These are phyloP conservation scores for Calyptommatus sinebrachiatus DNA, from an alignment of 2,113 vertebrate species.

Conservation along the genomic window DNA sequence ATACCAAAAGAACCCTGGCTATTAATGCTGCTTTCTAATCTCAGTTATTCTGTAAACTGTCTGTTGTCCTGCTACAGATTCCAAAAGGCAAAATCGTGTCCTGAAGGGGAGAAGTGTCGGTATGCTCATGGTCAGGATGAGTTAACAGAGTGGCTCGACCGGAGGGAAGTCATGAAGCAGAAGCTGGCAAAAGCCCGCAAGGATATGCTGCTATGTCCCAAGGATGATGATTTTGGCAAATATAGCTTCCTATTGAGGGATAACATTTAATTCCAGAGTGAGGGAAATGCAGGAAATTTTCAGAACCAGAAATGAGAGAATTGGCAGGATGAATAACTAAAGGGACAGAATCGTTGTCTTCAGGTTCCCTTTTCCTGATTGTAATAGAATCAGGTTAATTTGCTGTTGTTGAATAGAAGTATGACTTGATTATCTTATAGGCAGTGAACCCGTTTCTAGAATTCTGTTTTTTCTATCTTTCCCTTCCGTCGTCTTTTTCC, in stretches of 20 bases:
- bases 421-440: slow-evolving; percentile 57
- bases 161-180: slow-evolving; percentile 85
- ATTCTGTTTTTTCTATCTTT: slow-evolving; percentile 34
- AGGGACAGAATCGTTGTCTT: slow-evolving; percentile 43
- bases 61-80: slow-evolving; percentile 49
- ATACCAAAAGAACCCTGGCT: no score
- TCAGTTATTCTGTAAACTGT: not conserved
- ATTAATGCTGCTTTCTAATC: not conserved
- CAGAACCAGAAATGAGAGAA: not conserved
- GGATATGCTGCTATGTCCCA: slow-evolving; percentile 88
- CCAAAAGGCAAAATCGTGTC: slow-evolving; percentile 79
- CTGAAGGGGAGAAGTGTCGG: slow-evolving; percentile 86
- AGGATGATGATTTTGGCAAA: slow-evolving; percentile 90
- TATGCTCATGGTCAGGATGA: slow-evolving; percentile 88
- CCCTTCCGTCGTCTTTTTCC: not conserved
- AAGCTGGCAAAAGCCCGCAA: slow-evolving; percentile 88
- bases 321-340: slow-evolving; percentile 36
- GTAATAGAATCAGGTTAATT: slow-evolving; percentile 64
- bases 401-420: slow-evolving; percentile 53
- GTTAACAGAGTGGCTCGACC: slow-evolving; percentile 88
- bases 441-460: slow-evolving; percentile 36
- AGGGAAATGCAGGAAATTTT: slow-evolving; percentile 42
- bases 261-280: slow-evolving; percentile 34
- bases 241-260: slow-evolving; percentile 91
- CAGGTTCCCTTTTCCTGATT: slow-evolving; percentile 42